phyloP scores from a whole-genome alignment of 1,140 invertebrate species.

The Steinernema khuongi region DNA sequence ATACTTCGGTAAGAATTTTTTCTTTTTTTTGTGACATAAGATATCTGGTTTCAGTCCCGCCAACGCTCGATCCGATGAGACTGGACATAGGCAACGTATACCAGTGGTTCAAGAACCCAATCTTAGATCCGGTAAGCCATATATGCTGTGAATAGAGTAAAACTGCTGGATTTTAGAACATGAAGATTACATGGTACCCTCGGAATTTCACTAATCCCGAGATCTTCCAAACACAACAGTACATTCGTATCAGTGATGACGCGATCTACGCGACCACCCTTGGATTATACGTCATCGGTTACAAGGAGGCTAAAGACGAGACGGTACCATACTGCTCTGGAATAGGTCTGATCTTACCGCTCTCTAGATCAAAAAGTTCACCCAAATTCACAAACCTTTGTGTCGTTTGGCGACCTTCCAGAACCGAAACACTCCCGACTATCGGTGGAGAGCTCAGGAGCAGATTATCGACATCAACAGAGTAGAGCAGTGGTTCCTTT shows the following conservation, averaged over 20 bases:
- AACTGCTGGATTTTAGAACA: conserved; percentile 30
- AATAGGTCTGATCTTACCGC: background rate
- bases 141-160: background rate
- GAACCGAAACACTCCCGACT: conserved; percentile 52
- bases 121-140: conserved; percentile 36
- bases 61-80: conserved; percentile 54
- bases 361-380: conserved; percentile 58
- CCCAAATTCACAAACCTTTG: conserved; percentile 53
- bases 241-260: conserved; percentile 49
- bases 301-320: conserved; percentile 56
- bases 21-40: background rate
- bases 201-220: conserved; percentile 59
- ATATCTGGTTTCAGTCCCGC: conserved; percentile 42
- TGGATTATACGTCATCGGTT: conserved; percentile 57
- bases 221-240: conserved; percentile 3
- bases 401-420: conserved; percentile 48
- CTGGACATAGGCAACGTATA: conserved; percentile 57
- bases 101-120: conserved; percentile 57
- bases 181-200: conserved; percentile 58
- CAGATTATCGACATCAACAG: conserved; percentile 52
- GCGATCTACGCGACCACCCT: conserved; percentile 52
- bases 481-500: conserved; percentile 52
- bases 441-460: conserved; percentile 55
- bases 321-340: conserved; percentile 18
- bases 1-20: conserved; percentile 49